A percentile compares a stretch with the other conserved stretches of the same genome.
Evolutionary conservation across 2,113 vertebrate species (phyloP).

Genomic region (Hippocampus comes): DNA sequence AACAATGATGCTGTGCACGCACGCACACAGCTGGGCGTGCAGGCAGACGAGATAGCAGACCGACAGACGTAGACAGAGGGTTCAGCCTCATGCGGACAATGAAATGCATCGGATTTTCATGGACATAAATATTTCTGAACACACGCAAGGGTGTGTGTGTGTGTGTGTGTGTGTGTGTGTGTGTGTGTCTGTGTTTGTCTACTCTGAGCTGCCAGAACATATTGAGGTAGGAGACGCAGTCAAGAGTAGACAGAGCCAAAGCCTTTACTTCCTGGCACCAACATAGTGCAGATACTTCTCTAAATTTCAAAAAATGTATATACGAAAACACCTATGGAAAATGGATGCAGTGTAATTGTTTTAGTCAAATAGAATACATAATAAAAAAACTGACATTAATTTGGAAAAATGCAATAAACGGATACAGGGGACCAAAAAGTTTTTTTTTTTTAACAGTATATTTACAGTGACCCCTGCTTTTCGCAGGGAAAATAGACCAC

Average conservation of each 20-base stretch:
- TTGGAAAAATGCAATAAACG: too few species aligned
- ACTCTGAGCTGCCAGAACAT: slow-evolving; percentile 37
- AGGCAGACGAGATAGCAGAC: slow-evolving; percentile 30
- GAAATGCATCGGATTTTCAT: slow-evolving; percentile 48
- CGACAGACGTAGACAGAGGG: slow-evolving; percentile 25
- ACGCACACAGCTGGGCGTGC: neutral
- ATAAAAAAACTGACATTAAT: too few species aligned
- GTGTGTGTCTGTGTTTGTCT: slow-evolving; percentile 26
- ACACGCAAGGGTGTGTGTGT: slow-evolving; percentile 1
- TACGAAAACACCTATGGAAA: slow-evolving; percentile 14
- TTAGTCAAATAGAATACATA: slow-evolving; percentile 2
- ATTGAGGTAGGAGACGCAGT: slow-evolving; percentile 53
- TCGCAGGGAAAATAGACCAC: too few species aligned
- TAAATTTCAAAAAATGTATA: slow-evolving; percentile 33
- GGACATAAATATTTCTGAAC: slow-evolving; percentile 44
- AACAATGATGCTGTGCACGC: slow-evolving; percentile 7
- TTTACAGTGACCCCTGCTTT: too few species aligned
- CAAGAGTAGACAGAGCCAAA: slow-evolving; percentile 37
- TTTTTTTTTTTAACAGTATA: too few species aligned
- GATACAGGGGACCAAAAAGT: too few species aligned
- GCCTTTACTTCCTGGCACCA: slow-evolving; percentile 40
- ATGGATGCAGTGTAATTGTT: slow-evolving; percentile 11
- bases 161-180: slow-evolving; percentile 27
- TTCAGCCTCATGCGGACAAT: slow-evolving; percentile 39
- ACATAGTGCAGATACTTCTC: slow-evolving; percentile 30